These are phyloP conservation scores for Tillus elongatus DNA, from an alignment of 2,888 invertebrate species.

Conservation along the genomic window DNA sequence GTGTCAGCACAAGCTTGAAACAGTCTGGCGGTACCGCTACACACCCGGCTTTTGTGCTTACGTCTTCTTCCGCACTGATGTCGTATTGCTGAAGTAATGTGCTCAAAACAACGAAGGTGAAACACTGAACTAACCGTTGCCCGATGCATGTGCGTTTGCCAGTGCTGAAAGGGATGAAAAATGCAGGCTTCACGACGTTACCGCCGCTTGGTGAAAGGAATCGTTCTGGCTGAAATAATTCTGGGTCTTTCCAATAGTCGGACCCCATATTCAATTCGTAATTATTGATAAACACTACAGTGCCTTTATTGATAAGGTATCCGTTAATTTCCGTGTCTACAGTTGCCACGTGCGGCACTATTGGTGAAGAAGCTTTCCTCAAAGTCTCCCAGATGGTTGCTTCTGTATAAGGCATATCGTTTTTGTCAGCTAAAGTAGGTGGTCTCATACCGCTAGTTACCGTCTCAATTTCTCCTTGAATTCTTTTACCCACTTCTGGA, in stretches of 20 bases:
- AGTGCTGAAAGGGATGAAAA: constrained; percentile 58
- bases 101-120: constrained; percentile 48
- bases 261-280: constrained; percentile 56
- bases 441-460: constrained; percentile 30
- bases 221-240: constrained; percentile 51
- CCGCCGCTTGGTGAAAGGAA: constrained; percentile 49
- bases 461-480: constrained; percentile 48
- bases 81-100: constrained; percentile 51
- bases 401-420: constrained; percentile 51
- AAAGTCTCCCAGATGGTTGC: constrained; percentile 53
- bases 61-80: constrained; percentile 48
- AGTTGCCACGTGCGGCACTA: constrained; percentile 59
- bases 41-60: constrained; percentile 58
- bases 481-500: constrained; percentile 45
- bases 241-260: constrained; percentile 52
- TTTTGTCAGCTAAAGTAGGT: constrained; percentile 40
- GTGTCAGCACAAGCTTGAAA: constrained; percentile 53
- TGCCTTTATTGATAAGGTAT: constrained; percentile 51
- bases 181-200: constrained; percentile 50
- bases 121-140: constrained; percentile 54
- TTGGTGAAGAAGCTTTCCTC: constrained; percentile 56
- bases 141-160: constrained; percentile 61
- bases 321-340: constrained; percentile 53
- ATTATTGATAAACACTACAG: constrained; percentile 58
- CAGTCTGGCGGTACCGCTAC: constrained; percentile 68